Percentiles rank a stretch among this genome's conserved stretches.
phyloP scores from a whole-genome alignment of 2,888 invertebrate species.

The Drosophila suboccidentalis region DNA sequence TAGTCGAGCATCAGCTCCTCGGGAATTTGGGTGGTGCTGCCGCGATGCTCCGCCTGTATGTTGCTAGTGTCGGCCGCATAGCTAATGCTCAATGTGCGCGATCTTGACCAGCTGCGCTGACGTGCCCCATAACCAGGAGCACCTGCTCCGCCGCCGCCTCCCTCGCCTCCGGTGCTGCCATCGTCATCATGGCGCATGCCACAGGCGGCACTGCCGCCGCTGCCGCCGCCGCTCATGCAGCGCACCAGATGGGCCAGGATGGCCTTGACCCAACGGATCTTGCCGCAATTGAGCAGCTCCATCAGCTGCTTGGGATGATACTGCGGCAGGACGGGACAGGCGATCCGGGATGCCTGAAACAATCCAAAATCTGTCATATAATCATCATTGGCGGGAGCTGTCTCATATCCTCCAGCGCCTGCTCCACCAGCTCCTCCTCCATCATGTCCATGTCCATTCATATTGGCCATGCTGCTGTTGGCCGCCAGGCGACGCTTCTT shows the following conservation, averaged over 20 bases:
- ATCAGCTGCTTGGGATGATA: constrained; percentile 99
- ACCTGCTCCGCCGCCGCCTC: constrained; percentile 14
- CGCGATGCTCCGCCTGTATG: constrained; percentile 91
- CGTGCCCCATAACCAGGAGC: constrained; percentile 25
- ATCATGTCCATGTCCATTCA: constrained; percentile 53
- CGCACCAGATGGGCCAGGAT: constrained; percentile 98
- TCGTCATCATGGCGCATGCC: constrained; percentile 80
- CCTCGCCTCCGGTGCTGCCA: constrained; percentile 29
- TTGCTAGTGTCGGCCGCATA: constrained; percentile 90
- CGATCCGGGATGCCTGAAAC: constrained; percentile 98
- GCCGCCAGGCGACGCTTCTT: constrained; percentile 88
- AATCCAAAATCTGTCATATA: constrained; percentile 97
- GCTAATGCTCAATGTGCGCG: constrained; percentile 95
- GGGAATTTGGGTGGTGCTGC: constrained; percentile 92
- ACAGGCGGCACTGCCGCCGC: constrained; percentile 87
- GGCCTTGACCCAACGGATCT: constrained; percentile 98
- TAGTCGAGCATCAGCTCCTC: constrained; percentile 96
- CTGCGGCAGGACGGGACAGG: constrained; percentile 98
- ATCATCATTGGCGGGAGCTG: constrained; percentile 86
- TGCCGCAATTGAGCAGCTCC: constrained; percentile 99
- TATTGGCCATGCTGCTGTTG: constrained; percentile 85
- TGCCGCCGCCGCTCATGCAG: constrained; percentile 88
- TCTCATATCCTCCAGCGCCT: constrained; percentile 2
- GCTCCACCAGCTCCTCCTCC: background rate
- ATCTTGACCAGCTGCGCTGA: constrained; percentile 94